phyloP scores from a whole-genome alignment of 2,888 invertebrate genomes.

The Parochlus steinenii region DNA sequence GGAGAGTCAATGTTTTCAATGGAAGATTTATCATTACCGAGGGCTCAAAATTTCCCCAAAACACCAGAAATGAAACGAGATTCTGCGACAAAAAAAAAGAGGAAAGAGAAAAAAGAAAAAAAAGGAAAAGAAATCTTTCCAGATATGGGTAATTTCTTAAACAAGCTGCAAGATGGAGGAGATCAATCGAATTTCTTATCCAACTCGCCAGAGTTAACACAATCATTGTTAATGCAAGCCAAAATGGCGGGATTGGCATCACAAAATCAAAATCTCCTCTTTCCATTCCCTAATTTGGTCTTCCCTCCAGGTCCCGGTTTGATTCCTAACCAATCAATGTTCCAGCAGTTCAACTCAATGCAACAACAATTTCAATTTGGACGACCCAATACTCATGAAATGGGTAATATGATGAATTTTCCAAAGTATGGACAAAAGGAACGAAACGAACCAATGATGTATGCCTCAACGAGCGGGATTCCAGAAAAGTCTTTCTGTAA shows the following conservation, averaged over 20 bases:
- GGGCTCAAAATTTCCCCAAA: constrained; percentile 37
- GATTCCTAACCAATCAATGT: constrained; percentile 27
- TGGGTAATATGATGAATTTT: too few relatives aligned
- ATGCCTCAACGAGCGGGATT: constrained; percentile 6
- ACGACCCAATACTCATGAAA: too few relatives aligned
- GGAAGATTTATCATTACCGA: constrained; percentile 28
- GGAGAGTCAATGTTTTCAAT: constrained; percentile 23
- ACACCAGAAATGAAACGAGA: constrained; percentile 37
- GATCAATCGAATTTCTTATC: constrained; percentile 21
- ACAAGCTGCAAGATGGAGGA: constrained; percentile 34
- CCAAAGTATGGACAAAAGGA: too few relatives aligned
- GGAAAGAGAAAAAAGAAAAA: constrained; percentile 39
- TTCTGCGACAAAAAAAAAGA: constrained; percentile 37
- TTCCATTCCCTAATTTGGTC: constrained; percentile 20
- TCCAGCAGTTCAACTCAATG: background rate
- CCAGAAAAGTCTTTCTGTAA: constrained; percentile 7
- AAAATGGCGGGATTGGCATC: constrained; percentile 3
- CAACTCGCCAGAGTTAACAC: too few relatives aligned
- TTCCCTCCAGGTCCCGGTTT: constrained; percentile 37
- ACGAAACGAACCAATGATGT: background rate
- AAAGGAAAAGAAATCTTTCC: constrained; percentile 30
- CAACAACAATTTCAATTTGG: too few relatives aligned
- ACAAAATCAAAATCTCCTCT: constrained; percentile 1
- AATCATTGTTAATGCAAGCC: background rate
- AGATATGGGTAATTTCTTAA: constrained; percentile 27